Percentiles rank a stretch among this genome's conserved stretches.
These are phyloP conservation scores for Synergus gifuensis DNA, from an alignment of 2,888 invertebrate species.

Conservation along the genomic window DNA sequence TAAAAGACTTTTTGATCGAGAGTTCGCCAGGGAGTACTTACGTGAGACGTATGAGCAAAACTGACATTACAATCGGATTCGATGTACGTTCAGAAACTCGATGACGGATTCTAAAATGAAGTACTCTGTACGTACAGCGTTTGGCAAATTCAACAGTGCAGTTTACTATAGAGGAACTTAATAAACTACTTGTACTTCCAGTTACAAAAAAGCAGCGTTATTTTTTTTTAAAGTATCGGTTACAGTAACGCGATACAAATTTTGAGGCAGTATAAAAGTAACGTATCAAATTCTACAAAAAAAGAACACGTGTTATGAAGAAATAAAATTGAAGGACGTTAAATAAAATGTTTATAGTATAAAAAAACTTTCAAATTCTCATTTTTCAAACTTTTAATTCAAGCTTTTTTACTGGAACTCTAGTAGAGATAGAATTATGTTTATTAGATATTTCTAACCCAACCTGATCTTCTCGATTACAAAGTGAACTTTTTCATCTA, in stretches of 20 bases:
- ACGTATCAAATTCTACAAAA: no score
- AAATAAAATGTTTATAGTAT: no score
- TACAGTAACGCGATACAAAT: no score
- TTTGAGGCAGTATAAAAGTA: no score
- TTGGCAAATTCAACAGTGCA: conserved; percentile 16
- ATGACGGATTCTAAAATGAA: conserved; percentile 29
- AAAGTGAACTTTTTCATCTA: neutral
- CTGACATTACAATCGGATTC: conserved; percentile 43
- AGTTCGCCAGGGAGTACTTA: conserved; percentile 52
- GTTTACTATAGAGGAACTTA: conserved; percentile 10
- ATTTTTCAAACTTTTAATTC: neutral
- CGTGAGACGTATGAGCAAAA: conserved; percentile 49
- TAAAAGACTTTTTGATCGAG: conserved; percentile 55
- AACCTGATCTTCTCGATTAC: conserved; percentile 11
- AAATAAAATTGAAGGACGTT: no score
- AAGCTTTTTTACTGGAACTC: neutral
- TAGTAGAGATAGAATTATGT: neutral
- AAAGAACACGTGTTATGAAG: no score
- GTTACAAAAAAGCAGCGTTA: conserved; percentile 8
- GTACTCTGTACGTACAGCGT: conserved; percentile 13
- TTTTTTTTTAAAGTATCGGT: no score
- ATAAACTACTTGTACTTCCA: conserved; percentile 15
- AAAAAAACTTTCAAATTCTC: no score
- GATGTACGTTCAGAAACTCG: conserved; percentile 33
- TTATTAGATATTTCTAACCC: neutral